phyloP scores from a whole-genome alignment of 2,113 vertebrate genomes.

The Steatornis caripensis region DNA sequence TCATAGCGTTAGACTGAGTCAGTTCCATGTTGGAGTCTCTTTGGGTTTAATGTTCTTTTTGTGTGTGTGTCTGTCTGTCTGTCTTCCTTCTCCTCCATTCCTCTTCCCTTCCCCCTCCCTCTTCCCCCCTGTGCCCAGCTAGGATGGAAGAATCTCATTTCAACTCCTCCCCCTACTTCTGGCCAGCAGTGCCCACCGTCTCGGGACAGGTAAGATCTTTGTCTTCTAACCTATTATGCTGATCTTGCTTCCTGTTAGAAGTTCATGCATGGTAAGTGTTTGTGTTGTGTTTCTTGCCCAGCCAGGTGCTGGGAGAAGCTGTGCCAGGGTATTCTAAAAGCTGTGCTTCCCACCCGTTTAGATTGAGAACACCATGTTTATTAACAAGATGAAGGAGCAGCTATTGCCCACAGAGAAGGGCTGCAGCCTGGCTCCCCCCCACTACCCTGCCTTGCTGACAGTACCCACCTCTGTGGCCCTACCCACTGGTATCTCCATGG shows the following conservation, averaged over 20 bases:
- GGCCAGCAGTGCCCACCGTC: slow-evolving; percentile 92
- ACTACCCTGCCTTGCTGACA: slow-evolving; percentile 94
- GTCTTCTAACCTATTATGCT: not conserved
- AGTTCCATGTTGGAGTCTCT: not conserved
- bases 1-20: slow-evolving; percentile 20
- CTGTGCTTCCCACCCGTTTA: slow-evolving; percentile 32
- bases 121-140: slow-evolving; percentile 78
- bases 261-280: not conserved
- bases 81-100: slow-evolving; percentile 8
- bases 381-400: slow-evolving; percentile 98
- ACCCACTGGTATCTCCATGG: slow-evolving; percentile 82
- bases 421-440: slow-evolving; percentile 82
- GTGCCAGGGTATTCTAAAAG: not conserved
- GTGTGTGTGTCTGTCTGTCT: slow-evolving; percentile 6
- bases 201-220: slow-evolving; percentile 86
- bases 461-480: slow-evolving; percentile 87
- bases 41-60: slow-evolving; percentile 7
- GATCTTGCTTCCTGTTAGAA: not conserved
- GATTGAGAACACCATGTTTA: slow-evolving; percentile 97
- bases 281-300: not conserved
- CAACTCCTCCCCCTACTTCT: slow-evolving; percentile 97
- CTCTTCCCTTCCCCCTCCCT: slow-evolving; percentile 13
- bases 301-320: not conserved
- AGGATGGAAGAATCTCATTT: slow-evolving; percentile 99
- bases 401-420: slow-evolving; percentile 88